phyloP scores from a whole-genome alignment of 1,140 invertebrate genomes.

The Conus betulinus region DNA sequence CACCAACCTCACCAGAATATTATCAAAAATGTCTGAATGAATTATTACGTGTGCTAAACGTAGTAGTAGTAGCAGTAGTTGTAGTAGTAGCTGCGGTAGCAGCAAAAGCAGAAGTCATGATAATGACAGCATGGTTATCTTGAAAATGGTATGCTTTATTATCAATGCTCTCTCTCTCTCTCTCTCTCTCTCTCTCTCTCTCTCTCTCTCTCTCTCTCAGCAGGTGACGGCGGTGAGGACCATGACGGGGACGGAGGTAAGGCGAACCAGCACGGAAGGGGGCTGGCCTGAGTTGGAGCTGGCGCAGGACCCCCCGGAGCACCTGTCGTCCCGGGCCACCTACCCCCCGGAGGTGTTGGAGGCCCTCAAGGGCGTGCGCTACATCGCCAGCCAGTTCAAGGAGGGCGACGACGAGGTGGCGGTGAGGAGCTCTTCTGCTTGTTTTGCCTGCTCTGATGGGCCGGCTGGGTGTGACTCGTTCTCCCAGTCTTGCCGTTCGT shows the following conservation, averaged over 20 bases:
- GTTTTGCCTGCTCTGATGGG: no score
- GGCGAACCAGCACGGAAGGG: not conserved
- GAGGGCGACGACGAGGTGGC: slow-evolving; percentile 65
- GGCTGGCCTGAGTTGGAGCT: slow-evolving; percentile 6
- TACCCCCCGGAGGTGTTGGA: slow-evolving; percentile 86
- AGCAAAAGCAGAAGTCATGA: no score
- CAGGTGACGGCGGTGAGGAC: not conserved
- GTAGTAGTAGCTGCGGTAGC: no score
- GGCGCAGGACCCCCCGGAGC: slow-evolving; percentile 36
- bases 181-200: not conserved
- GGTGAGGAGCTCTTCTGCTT: slow-evolving; percentile 47
- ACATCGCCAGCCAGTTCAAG: slow-evolving; percentile 98
- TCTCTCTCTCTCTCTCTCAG: not conserved
- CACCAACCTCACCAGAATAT: no score
- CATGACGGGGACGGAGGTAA: not conserved
- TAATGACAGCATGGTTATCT: no score
- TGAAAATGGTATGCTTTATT: no score
- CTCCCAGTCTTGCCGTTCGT: no score
- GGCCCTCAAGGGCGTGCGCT: slow-evolving; percentile 93
- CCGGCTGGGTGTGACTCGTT: no score
- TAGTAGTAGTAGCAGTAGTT: no score
- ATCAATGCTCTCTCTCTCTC: not conserved
- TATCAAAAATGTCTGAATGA: no score
- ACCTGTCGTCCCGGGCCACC: not conserved
- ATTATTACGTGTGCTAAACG: no score